Evolutionary conservation across 1,140 invertebrate genomes (phyloP).

Genomic region (Brachionus angularis): DNA sequence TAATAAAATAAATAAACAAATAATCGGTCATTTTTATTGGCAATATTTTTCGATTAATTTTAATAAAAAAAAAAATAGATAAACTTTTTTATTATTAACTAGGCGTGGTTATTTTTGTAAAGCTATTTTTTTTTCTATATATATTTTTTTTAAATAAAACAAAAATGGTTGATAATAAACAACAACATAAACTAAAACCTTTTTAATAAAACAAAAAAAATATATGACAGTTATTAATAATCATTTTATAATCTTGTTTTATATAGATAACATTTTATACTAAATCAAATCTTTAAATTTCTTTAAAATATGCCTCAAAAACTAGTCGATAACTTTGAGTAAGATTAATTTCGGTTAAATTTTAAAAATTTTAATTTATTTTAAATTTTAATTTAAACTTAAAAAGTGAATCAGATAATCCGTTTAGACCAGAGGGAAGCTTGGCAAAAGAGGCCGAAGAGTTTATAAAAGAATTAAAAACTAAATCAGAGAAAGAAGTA

Average conservation of each 20-base stretch:
- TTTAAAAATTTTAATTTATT: neutral
- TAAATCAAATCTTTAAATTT: no score
- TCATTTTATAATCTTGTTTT: conserved; percentile 3
- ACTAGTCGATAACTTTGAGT: conserved; percentile 17
- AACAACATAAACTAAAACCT: no score
- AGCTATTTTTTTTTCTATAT: conserved; percentile 10
- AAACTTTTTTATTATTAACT: conserved; percentile 16
- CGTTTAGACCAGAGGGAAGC: conserved; percentile 26
- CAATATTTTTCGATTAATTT: neutral
- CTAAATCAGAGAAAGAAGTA: conserved; percentile 2
- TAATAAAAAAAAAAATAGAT: conserved; percentile 20
- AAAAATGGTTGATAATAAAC: conserved; percentile 11
- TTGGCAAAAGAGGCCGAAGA: conserved; percentile 29
- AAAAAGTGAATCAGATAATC: conserved; percentile 34
- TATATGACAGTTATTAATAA: no score
- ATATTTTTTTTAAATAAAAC: neutral
- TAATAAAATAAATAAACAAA: no score
- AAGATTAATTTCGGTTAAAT: neutral
- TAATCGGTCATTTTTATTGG: conserved; percentile 41
- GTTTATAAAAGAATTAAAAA: conserved; percentile 26
- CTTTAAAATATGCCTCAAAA: conserved; percentile 24
- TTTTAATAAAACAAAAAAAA: no score
- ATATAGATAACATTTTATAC: conserved; percentile 28
- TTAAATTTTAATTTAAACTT: no score
- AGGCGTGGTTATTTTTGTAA: conserved; percentile 22